Conservation (phyloP, 2,888 invertebrate species). For the Andrena chrysosceles region DNA sequence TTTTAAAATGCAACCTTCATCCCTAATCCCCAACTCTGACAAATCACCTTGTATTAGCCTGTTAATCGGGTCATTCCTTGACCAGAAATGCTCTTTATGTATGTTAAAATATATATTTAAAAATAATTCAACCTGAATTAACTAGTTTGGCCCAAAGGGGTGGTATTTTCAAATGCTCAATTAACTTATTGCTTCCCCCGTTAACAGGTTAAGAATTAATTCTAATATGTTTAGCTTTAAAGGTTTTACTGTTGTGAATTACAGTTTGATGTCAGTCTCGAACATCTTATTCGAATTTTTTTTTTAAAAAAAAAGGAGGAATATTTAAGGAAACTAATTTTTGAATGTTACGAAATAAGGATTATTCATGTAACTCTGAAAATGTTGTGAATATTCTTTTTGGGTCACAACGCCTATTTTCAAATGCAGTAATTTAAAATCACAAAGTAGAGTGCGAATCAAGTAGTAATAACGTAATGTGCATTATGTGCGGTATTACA, state of each 20-base stretch:
- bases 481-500: background rate
- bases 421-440: conserved; percentile 13
- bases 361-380: background rate
- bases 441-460: background rate
- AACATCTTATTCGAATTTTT: background rate
- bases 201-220: background rate
- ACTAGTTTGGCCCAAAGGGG: too few relatives aligned
- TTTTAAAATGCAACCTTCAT: conserved; percentile 53
- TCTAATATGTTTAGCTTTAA: conserved; percentile 5
- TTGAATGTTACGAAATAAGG: conserved; percentile 4
- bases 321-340: background rate
- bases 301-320: background rate
- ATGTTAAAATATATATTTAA: too few relatives aligned
- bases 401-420: conserved; percentile 11
- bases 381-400: conserved; percentile 7
- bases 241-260: conserved; percentile 2
- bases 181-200: too few relatives aligned
- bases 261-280: conserved; percentile 8
- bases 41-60: conserved; percentile 6
- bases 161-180: too few relatives aligned
- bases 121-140: too few relatives aligned
- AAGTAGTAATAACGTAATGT: conserved; percentile 17
- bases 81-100: too few relatives aligned
- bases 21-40: conserved; percentile 30
- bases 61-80: too few relatives aligned